Percentiles rank a stretch among this genome's conserved stretches.
phyloP scores from a whole-genome alignment of 2,797 vertebrate genomes.

The Lepus oiostolus region DNA sequence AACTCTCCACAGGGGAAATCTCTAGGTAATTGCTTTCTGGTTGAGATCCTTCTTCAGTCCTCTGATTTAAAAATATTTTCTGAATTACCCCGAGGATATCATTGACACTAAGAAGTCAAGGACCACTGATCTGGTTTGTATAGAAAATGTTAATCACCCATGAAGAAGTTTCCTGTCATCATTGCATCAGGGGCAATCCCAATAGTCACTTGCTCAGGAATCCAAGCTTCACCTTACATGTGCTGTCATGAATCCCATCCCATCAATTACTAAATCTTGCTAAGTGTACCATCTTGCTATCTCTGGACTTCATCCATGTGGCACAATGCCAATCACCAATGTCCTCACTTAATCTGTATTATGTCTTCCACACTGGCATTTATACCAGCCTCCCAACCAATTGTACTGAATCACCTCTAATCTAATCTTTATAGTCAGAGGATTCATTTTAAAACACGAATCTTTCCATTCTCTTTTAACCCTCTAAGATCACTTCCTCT shows the following conservation, averaged over 20 bases:
- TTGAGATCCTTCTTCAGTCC: neutral
- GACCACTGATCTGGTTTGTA: too few species aligned
- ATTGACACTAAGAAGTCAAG: neutral
- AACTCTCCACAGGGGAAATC: neutral
- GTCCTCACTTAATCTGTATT: too few species aligned
- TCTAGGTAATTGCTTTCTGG: neutral
- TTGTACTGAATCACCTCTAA: conserved; percentile 16
- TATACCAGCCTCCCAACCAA: neutral
- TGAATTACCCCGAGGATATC: neutral
- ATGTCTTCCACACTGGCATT: neutral
- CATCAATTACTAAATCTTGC: neutral
- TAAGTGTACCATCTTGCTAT: neutral
- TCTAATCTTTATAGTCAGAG: neutral
- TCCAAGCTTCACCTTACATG: neutral
- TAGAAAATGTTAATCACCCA: neutral
- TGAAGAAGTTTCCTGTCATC: neutral
- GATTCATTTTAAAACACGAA: conserved; percentile 45
- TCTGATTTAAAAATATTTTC: neutral
- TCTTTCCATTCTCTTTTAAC: neutral
- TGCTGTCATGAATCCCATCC: neutral
- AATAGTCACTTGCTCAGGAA: neutral
- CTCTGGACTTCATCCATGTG: neutral
- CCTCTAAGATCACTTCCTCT: neutral
- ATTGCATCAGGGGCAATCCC: neutral
- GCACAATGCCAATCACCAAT: neutral